Base-by-base conservation (phyloP, 2,113 vertebrate genomes). In the Oncorhynchus keta region DNA sequence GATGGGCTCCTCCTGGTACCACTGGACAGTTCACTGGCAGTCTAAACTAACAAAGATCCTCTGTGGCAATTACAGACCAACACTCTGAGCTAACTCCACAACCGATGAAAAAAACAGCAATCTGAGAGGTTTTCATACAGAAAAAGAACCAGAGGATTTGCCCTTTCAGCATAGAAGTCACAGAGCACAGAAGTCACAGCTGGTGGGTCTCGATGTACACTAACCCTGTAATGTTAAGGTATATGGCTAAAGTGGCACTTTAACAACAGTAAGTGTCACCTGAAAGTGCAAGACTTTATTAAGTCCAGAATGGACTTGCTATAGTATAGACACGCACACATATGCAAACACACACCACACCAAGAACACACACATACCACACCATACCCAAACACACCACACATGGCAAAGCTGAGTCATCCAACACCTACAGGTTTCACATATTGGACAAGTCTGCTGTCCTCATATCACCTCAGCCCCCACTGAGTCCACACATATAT, bases 341-440 rank as follows among this genome's bases (percentile, higher is more conserved):
- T 8, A n/a, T 11, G 2, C 16, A 24, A 2, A 51, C 59, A 77
- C 79, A 89, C 86, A 92, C 90, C 85, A 89, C 78, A 39, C 73
- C 84, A 84, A 78, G 83, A 81, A 62, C 45, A 32, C 79, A 77
- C 57, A 72, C 70, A 55, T 69, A 75, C 84, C 80, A 80, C 87
- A 85, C 81, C 6, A 83, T 85, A 45, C 39, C 8, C 39, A 64
- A 45, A 0, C 20, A 74, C 64, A 24, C 22, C 59, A n/a, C 55
- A 57, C 55, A 57, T 20, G 20, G 39, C 39, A 9, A 45, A 45
- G 39, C 39, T 45, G 39, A 45, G 39, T 11, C 39, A 12, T 45
- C 39, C 39, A 45, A 45, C 39, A 45, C 39, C 39, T 45, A 45
- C 39, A 45, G 39, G 39, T 45, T 2, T 45, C 39, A 45, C 39